Conservation (phyloP, 2,113 vertebrate species). For the Muntiacus reevesi region DNA sequence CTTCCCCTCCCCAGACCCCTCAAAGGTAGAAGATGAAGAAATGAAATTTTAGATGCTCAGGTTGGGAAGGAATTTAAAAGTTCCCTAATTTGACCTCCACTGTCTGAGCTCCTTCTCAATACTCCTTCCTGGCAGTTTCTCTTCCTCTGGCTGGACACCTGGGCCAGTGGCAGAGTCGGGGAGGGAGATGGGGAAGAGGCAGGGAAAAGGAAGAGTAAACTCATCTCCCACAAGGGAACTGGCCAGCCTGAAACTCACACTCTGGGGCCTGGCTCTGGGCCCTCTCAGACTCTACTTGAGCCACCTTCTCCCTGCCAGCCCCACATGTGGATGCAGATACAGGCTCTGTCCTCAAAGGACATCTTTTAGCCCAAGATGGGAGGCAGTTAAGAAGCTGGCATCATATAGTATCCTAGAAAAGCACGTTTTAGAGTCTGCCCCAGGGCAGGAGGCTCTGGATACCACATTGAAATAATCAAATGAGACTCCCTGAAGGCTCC, state of each 20-base stretch:
- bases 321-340: not conserved
- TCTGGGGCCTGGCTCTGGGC: fast-evolving
- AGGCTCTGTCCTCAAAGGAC: not conserved
- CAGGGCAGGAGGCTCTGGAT: not conserved
- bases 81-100: not conserved
- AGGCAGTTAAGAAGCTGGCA: not conserved
- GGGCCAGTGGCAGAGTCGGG: not conserved
- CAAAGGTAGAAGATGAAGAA: not conserved
- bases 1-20: not conserved
- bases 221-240: not conserved
- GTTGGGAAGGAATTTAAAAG: not conserved
- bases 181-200: not conserved
- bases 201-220: not conserved
- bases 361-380: not conserved
- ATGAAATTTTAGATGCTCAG: not conserved
- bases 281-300: not conserved
- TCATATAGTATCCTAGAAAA: not conserved
- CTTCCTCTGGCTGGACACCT: not conserved
- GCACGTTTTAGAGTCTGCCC: not conserved
- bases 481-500: not conserved
- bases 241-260: fast-evolving
- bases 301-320: not conserved
- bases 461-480: not conserved
- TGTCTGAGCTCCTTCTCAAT: not conserved
- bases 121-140: not conserved